Percentiles rank a stretch among this genome's conserved stretches.
Conservation (phyloP, 2,888 invertebrate genomes). For the Hyles lineata region DNA sequence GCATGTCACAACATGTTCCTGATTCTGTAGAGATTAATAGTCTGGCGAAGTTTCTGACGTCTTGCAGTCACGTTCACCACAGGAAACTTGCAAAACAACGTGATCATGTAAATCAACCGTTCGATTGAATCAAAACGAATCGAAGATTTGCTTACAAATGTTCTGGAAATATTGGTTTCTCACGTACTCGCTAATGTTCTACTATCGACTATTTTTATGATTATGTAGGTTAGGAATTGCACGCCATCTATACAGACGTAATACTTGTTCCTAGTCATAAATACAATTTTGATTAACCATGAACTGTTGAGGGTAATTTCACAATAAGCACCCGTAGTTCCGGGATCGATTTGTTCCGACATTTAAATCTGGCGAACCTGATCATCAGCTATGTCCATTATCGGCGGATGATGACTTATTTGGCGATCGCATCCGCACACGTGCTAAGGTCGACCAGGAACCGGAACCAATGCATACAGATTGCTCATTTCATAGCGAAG, state of each 20-base stretch:
- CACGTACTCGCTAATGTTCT: not conserved
- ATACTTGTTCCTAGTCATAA: too few species aligned
- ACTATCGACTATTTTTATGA: too few species aligned
- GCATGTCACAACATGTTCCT: slow-evolving; percentile 16
- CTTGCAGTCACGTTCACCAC: slow-evolving; percentile 5
- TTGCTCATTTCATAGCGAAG: slow-evolving; percentile 6
- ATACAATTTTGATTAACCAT: too few species aligned
- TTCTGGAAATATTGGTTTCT: not conserved
- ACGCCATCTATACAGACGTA: too few species aligned
- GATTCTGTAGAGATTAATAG: not conserved
- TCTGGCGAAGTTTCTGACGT: slow-evolving; percentile 14
- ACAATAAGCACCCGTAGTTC: too few species aligned
- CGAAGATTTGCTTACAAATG: too few species aligned
- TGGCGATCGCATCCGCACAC: not conserved
- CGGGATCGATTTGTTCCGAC: not conserved
- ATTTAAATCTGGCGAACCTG: slow-evolving; percentile 1
- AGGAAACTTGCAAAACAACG: slow-evolving; percentile 11
- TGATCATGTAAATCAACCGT: slow-evolving; percentile 5
- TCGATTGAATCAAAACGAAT: not conserved
- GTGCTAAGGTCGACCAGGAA: not conserved
- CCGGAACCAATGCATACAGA: slow-evolving; percentile 5
- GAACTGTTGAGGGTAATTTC: too few species aligned
- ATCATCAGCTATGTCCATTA: not conserved
- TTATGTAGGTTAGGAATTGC: too few species aligned
- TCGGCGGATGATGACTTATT: slow-evolving; percentile 18